Evolutionary conservation across 2,113 vertebrate species (phyloP).

Genomic region (human): GRCh38 chr7:28905501-28906000

Average conservation of each 20-base stretch:
- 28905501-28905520: not conserved
- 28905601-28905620: not conserved
- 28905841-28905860: not conserved
- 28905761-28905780: not conserved
- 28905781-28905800: not conserved
- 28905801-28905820: not conserved
- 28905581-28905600: not conserved
- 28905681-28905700: not conserved
- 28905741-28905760: too few relatives aligned
- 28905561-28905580: not conserved
- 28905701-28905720: not conserved
- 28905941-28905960: not conserved
- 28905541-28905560: not conserved
- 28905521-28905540: not conserved
- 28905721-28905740: not conserved
- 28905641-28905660: not conserved
- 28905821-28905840: not conserved
- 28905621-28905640: not conserved
- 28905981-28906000: too few relatives aligned
- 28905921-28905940: conserved; percentile 28
- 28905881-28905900: not conserved
- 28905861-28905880: not conserved
- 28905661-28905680: not conserved
- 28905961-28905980: not conserved
- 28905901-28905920: not conserved